Conservation (phyloP, 2,888 invertebrate species). For the Scaptomyza polygonia region DNA sequence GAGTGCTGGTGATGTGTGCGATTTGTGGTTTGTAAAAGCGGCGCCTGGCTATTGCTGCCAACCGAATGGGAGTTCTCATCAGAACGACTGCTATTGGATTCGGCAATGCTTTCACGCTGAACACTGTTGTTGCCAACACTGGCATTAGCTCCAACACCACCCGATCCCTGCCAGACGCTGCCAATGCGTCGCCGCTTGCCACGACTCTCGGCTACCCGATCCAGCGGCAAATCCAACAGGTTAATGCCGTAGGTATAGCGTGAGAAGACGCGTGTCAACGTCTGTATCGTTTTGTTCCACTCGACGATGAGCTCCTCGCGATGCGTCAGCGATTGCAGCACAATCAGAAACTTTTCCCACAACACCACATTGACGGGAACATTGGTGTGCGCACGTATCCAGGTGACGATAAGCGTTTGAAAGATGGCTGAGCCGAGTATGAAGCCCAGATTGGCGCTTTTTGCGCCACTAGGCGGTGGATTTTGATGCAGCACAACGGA, state of each 20-base stretch:
- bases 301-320: slow-evolving; percentile 98
- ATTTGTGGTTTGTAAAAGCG: slow-evolving; percentile 25
- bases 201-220: slow-evolving; percentile 91
- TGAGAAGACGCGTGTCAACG: slow-evolving; percentile 96
- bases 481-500: slow-evolving; percentile 93
- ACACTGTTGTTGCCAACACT: slow-evolving; percentile 49
- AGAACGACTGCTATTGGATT: slow-evolving; percentile 77
- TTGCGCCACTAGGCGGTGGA: slow-evolving; percentile 88
- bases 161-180: slow-evolving; percentile 83
- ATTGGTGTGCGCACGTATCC: slow-evolving; percentile 98
- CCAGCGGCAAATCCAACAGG: slow-evolving; percentile 92
- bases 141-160: slow-evolving; percentile 37
- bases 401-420: slow-evolving; percentile 97
- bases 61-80: slow-evolving; percentile 71
- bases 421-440: slow-evolving; percentile 94
- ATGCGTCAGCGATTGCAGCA: slow-evolving; percentile 93
- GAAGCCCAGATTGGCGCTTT: slow-evolving; percentile 88
- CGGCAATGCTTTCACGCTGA: slow-evolving; percentile 69
- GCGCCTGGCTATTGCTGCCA: slow-evolving; percentile 46
- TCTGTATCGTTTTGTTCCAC: slow-evolving; percentile 99
- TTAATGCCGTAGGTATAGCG: slow-evolving; percentile 97
- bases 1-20: slow-evolving; percentile 70
- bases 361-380: slow-evolving; percentile 94
- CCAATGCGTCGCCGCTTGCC: slow-evolving; percentile 87
- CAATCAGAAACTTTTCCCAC: slow-evolving; percentile 96